Evolutionary conservation across 2,888 invertebrate species (phyloP).

Genomic region (Mystacides longicornis): DNA sequence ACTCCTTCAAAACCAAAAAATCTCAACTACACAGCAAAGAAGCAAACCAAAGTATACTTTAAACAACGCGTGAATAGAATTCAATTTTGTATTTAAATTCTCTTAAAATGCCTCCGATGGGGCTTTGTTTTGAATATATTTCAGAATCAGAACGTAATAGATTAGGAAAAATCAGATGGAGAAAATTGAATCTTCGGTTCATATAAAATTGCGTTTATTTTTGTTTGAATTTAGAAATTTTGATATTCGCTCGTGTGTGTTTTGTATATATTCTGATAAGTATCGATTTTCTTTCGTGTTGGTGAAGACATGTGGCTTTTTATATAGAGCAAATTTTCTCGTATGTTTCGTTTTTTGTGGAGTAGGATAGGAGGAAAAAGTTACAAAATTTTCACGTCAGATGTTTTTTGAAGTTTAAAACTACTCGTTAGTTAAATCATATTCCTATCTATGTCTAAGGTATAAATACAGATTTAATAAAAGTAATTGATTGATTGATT

Average conservation of each 20-base stretch:
- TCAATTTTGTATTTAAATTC: not conserved
- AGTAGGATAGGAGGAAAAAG: too few relatives aligned
- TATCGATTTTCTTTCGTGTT: conserved; percentile 1
- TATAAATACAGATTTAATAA: too few relatives aligned
- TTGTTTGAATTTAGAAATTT: not conserved
- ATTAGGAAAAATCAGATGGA: not conserved
- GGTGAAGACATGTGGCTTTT: too few relatives aligned
- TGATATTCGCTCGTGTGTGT: not conserved
- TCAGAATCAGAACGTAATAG: not conserved
- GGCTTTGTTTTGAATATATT: not conserved
- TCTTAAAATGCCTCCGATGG: not conserved
- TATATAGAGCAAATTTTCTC: too few relatives aligned
- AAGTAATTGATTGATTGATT: too few relatives aligned
- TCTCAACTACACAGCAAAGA: not conserved
- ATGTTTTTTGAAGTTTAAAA: too few relatives aligned
- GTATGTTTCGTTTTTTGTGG: too few relatives aligned
- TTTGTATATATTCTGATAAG: too few relatives aligned
- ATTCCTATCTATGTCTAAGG: too few relatives aligned
- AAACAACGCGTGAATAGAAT: not conserved
- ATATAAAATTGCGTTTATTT: not conserved
- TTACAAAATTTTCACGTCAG: too few relatives aligned
- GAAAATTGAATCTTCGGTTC: not conserved
- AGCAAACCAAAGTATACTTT: not conserved
- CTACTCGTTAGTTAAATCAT: too few relatives aligned
- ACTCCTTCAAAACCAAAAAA: not conserved